Evolutionary conservation across 2,888 invertebrate genomes (phyloP).

Genomic region (Gortyna flavago): DNA sequence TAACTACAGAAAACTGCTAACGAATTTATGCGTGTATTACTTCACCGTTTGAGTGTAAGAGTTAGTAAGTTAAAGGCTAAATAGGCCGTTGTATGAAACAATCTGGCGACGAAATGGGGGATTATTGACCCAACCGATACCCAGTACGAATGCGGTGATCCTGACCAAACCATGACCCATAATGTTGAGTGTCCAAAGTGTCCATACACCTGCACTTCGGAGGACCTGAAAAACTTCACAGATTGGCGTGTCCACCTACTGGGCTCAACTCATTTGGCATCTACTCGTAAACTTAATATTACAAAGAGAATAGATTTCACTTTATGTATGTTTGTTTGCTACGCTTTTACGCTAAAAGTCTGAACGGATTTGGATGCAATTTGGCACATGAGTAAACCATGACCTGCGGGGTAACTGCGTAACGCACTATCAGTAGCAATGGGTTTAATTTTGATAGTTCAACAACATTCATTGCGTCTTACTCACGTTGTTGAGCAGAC

Average conservation of each 20-base stretch:
- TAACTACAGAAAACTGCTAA: constrained; percentile 27
- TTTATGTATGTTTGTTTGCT: no score
- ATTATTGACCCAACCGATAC: neutral
- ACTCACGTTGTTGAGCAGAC: no score
- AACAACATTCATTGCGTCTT: no score
- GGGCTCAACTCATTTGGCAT: neutral
- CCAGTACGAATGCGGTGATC: neutral
- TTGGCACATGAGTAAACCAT: no score
- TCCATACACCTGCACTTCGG: neutral
- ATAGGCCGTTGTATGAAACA: neutral
- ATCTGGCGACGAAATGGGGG: neutral
- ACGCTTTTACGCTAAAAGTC: no score
- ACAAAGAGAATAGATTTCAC: no score
- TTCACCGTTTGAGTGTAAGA: constrained; percentile 3
- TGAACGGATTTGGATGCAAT: no score
- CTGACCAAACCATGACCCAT: neutral
- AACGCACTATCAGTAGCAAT: no score
- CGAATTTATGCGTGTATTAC: constrained; percentile 32
- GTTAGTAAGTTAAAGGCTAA: neutral
- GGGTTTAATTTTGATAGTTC: no score
- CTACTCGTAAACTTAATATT: no score
- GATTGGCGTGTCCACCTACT: neutral
- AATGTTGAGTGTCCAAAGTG: neutral
- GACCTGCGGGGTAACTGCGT: no score
- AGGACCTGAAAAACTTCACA: neutral